Base-by-base conservation (phyloP, 2,888 invertebrate species). In the Liopterus haemorrhoidalis region DNA sequence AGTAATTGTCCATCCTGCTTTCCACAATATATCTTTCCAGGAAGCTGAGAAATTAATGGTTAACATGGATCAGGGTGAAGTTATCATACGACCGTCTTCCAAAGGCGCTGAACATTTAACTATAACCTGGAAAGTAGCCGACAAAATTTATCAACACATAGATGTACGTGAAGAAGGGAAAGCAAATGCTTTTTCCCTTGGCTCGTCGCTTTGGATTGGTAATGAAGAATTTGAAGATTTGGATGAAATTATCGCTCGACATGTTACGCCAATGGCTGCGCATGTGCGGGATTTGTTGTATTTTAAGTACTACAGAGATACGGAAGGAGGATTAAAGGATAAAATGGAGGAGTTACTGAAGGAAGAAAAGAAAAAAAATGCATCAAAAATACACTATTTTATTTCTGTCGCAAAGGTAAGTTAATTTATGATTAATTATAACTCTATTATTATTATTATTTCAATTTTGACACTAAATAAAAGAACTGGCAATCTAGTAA, bases 101-200 rank as follows among this genome's bases (percentile, higher is more conserved):
- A 96, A 97, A 49, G 95, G 94, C 28, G 79, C 85, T 0, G 92
- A 97, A 66, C 95, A 95, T 68, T 70, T 99, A 51, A 97, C 97
- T 0, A 92, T 95, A 2, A 97, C 97, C 0, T 99, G 99, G 99
- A 99, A 99, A 69, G 94, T 99, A 1, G 79, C 89, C 0, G 90
- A 95, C 36, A 85, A 84, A 16, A 86, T 99, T 54, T 89, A 89
- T 62, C 95, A 96, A 64, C 97, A 99, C 63, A 92, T 99, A 47
- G 96, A 96, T 64, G 84, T 99, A 0, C 75, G 85, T 35, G 99
- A 99, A 67, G 89, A 94, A 63, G 92, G 92, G 9, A 99, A 99
- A 71, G 88, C 91, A 62, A 96, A 97, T 64, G 86, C 89, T 0
- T 99, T 96, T 65, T 93, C 94, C 42, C 71, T 99, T 54, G 97